Conservation (phyloP, 1,140 invertebrate species). For the Drosophila parvula region DNA sequence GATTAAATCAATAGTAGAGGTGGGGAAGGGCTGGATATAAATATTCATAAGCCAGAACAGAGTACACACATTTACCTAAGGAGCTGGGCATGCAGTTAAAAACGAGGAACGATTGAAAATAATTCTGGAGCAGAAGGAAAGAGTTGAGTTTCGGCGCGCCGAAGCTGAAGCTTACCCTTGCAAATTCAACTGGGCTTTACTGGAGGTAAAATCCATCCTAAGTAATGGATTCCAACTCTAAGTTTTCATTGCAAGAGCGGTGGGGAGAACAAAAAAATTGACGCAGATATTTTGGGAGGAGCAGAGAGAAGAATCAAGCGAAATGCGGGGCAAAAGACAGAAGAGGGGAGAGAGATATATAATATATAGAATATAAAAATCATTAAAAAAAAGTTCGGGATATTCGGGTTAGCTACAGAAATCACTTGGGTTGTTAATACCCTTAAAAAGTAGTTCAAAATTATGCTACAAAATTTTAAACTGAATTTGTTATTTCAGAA, state of each 20-base stretch:
- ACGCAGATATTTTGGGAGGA: slow-evolving; percentile 1
- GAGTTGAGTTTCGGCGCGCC: slow-evolving; percentile 21
- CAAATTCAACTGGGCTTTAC: slow-evolving; percentile 50
- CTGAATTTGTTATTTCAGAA: no score
- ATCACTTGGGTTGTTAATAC: no score
- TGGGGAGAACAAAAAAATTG: slow-evolving; percentile 20
- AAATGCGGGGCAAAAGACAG: slow-evolving; percentile 19
- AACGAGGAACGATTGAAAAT: slow-evolving; percentile 5
- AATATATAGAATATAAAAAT: slow-evolving; percentile 11
- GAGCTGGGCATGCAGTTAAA: slow-evolving; percentile 48
- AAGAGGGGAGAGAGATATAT: slow-evolving; percentile 4
- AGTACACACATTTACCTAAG: slow-evolving; percentile 79
- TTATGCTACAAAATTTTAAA: no score
- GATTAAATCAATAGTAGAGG: slow-evolving; percentile 24
- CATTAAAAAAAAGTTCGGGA: slow-evolving; percentile 7
- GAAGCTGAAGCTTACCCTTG: slow-evolving; percentile 26
- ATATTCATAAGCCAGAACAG: slow-evolving; percentile 62
- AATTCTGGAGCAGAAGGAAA: neutral
- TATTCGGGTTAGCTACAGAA: no score
- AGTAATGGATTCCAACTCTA: neutral
- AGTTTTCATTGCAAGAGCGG: slow-evolving; percentile 38
- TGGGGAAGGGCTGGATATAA: neutral
- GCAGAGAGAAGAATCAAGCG: slow-evolving; percentile 23
- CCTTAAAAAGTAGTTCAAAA: no score
- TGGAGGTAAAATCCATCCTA: slow-evolving; percentile 6